These are phyloP conservation scores for Ciconia boyciana DNA, from an alignment of 2,113 vertebrate genomes.

Conservation along the genomic window DNA sequence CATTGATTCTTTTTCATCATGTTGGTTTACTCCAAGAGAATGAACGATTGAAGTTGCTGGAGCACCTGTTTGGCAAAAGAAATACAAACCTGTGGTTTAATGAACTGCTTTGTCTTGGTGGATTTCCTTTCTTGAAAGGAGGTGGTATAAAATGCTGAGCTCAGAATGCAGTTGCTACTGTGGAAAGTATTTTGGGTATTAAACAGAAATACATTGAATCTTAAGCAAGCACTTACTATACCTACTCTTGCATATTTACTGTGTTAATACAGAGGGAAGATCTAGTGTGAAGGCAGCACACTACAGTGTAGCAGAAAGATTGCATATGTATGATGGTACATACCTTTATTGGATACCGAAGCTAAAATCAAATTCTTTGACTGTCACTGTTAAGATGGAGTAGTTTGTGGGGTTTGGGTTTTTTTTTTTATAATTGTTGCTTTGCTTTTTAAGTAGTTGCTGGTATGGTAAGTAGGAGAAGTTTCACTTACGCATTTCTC, in stretches of 20 bases:
- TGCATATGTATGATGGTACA: neutral
- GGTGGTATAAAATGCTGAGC: neutral
- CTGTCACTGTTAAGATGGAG: neutral
- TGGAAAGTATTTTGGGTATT: neutral
- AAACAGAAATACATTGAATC: neutral
- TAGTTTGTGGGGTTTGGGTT: neutral
- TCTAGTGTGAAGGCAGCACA: neutral
- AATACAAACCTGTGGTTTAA: neutral
- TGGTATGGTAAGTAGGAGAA: neutral
- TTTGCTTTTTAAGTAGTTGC: neutral
- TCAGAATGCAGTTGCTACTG: neutral
- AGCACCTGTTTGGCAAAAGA: neutral
- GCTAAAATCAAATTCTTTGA: neutral
- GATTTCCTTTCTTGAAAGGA: neutral
- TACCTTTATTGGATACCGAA: neutral
- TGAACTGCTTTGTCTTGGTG: neutral
- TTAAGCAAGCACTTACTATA: neutral
- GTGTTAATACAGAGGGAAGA: neutral
- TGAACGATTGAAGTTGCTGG: neutral
- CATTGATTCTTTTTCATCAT: neutral
- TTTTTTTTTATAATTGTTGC: neutral
- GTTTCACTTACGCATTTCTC: neutral
- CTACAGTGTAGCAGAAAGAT: neutral
- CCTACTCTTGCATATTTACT: neutral
- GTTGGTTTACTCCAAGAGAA: neutral